phyloP scores from a whole-genome alignment of 2,113 vertebrate species.

The Ophthalmolycus amberensis region DNA sequence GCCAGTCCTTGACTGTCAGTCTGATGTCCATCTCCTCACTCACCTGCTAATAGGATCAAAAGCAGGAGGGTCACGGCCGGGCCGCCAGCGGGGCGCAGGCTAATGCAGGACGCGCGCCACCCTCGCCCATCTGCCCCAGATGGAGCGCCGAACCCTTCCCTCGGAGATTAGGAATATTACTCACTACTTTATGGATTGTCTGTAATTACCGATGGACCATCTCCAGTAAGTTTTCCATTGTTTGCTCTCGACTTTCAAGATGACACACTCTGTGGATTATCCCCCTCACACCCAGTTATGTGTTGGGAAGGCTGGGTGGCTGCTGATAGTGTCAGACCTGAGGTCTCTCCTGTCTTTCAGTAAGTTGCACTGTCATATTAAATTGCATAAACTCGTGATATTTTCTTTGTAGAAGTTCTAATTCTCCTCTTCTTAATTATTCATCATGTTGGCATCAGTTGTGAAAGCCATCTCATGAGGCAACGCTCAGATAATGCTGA shows the following conservation, averaged over 20 bases:
- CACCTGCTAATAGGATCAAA: conserved; percentile 83
- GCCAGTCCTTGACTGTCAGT: conserved; percentile 67
- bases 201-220: conserved; percentile 65
- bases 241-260: conserved; percentile 73
- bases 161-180: conserved; percentile 71
- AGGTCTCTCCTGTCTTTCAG: not conserved
- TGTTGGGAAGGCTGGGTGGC: not conserved
- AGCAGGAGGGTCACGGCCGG: conserved; percentile 67
- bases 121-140: conserved; percentile 76
- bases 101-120: conserved; percentile 71
- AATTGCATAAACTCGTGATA: not conserved
- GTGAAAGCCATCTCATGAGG: not conserved
- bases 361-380: not conserved
- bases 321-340: not conserved
- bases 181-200: conserved; percentile 54
- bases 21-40: conserved; percentile 78
- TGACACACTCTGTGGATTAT: conserved; percentile 75
- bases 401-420: not conserved
- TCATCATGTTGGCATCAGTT: not conserved
- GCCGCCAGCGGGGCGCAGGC: conserved; percentile 55
- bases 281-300: conserved; percentile 53
- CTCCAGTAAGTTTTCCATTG: conserved; percentile 73
- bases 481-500: not conserved
- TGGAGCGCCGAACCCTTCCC: conserved; percentile 50
- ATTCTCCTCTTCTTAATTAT: not conserved